Base-by-base conservation (phyloP, 2,113 vertebrate species). In the Tragelaphus strepsiceros region DNA sequence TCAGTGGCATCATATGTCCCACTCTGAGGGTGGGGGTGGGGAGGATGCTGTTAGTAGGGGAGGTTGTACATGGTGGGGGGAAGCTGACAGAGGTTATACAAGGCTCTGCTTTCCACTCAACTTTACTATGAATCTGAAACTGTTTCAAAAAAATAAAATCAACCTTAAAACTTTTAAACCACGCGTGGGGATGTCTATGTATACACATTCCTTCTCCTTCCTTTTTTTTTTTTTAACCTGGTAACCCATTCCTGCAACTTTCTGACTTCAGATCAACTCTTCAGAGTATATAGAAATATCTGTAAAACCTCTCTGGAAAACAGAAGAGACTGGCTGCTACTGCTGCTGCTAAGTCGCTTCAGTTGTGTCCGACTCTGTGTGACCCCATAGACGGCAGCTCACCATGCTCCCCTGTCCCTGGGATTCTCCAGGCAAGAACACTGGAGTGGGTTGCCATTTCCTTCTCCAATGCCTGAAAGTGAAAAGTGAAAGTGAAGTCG, bases 31-130 rank as follows among this genome's bases (percentile, higher is more conserved):
- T 26, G 71, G 21, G 71, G 11, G 71, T 22, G 15, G 5, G 16
- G 6, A 2, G 6, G 2, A 26, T 32, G 17, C 12, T 12, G 74
- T 6, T 6, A 1, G 13, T 1, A 9, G 53, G 17, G 28, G 12
- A 32, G 3, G 10, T 5, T 39, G 16, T 3, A 1, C 0, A 1
- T 9, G 11, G 1, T 8, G 0, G 2, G 24, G 28, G 35, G 22
- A 77, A 43, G 12, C 0, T 1, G 28, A 17, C 35, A 21, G 28
- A 21, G 17, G 51, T 3, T 16, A 64, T 0, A 5, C 15, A 17
- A 30, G 49, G 59, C 9, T n/a, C 80, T 59, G 21, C 26, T 39
- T 85, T 21, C 67, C 2, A 10, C 13, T 81, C 39, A 43, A 26
- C 84, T 91, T 90, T 58, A 39, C 92, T 67, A 8, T 67, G 59